Conservation (phyloP, 2,797 vertebrate genomes). For the Sebastes minor region DNA sequence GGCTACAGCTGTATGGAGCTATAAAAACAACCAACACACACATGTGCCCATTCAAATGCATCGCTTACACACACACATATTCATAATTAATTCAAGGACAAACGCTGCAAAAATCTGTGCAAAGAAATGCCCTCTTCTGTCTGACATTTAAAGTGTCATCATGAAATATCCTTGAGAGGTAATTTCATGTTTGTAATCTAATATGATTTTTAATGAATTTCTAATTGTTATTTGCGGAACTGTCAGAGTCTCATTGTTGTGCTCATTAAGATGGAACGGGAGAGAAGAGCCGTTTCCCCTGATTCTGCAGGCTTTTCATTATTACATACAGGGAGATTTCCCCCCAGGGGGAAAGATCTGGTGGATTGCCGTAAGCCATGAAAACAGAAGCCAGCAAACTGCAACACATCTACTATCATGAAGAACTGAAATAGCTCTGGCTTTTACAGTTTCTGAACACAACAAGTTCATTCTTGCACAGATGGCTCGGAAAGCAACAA, state of each 20-base stretch:
- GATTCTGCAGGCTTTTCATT: constrained; percentile 72
- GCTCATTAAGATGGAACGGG: constrained; percentile 60
- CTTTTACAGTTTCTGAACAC: not conserved
- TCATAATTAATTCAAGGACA: constrained; percentile 19
- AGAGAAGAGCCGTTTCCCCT: constrained; percentile 52
- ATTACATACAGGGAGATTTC: constrained; percentile 57
- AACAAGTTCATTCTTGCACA: constrained; percentile 1
- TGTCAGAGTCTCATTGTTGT: constrained; percentile 33
- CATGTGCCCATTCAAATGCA: not conserved
- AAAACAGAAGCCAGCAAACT: constrained; percentile 55
- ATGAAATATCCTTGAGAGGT: constrained; percentile 24
- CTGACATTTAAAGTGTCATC: constrained; percentile 15
- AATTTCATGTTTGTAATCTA: constrained; percentile 5
- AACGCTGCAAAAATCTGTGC: not conserved
- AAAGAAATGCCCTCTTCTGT: not conserved
- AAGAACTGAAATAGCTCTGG: constrained; percentile 25
- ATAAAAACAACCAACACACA: constrained; percentile 20
- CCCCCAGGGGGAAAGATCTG: constrained; percentile 57
- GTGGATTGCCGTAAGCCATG: constrained; percentile 59
- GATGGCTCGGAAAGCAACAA: constrained; percentile 18
- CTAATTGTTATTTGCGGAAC: constrained; percentile 52
- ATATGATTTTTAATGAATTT: constrained; percentile 55
- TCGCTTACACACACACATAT: not conserved
- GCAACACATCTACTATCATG: constrained; percentile 43
- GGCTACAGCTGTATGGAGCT: constrained; percentile 35